phyloP scores from a whole-genome alignment of 2,888 invertebrate genomes.

The Drosophila rubida region DNA sequence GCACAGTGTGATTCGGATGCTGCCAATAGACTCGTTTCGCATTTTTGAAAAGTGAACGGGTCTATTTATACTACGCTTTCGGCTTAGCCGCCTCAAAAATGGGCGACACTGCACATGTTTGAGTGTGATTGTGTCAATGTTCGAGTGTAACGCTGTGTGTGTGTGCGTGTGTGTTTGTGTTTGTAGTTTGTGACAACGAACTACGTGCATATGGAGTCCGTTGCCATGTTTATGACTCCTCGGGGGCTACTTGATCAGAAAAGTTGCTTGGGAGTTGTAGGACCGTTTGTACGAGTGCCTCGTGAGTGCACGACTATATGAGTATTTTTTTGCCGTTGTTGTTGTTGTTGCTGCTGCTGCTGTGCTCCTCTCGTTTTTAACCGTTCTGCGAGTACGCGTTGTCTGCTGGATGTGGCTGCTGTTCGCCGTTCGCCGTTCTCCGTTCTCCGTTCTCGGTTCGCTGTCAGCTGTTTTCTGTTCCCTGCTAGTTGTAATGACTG shows the following conservation, averaged over 20 bases:
- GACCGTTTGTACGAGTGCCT: slow-evolving; percentile 32
- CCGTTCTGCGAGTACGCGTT: neutral
- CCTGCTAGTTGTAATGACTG: slow-evolving; percentile 22
- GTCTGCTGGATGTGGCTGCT: slow-evolving; percentile 1
- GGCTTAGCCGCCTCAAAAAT: slow-evolving; percentile 57
- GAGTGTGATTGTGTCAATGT: neutral
- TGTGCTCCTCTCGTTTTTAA: neutral
- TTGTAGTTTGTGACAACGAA: slow-evolving; percentile 15
- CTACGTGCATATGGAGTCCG: slow-evolving; percentile 61
- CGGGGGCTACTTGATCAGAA: slow-evolving; percentile 77
- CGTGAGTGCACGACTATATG: slow-evolving; percentile 10
- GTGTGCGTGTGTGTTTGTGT: slow-evolving; percentile 17
- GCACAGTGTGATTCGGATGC: no score
- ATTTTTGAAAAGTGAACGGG: slow-evolving; percentile 3
- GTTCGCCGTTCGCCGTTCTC: slow-evolving; percentile 4
- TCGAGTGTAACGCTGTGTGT: slow-evolving; percentile 10
- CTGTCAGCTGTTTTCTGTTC: slow-evolving; percentile 3
- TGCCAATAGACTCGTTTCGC: neutral
- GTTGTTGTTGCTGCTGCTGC: neutral
- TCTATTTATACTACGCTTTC: slow-evolving; percentile 43
- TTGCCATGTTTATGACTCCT: slow-evolving; percentile 75
- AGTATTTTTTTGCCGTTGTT: no score
- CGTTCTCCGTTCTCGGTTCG: slow-evolving; percentile 10
- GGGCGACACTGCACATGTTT: slow-evolving; percentile 63
- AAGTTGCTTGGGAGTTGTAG: slow-evolving; percentile 72